Conservation (phyloP, 92 coral and sea anemone genomes). For the Bergia puertoricense region DNA sequence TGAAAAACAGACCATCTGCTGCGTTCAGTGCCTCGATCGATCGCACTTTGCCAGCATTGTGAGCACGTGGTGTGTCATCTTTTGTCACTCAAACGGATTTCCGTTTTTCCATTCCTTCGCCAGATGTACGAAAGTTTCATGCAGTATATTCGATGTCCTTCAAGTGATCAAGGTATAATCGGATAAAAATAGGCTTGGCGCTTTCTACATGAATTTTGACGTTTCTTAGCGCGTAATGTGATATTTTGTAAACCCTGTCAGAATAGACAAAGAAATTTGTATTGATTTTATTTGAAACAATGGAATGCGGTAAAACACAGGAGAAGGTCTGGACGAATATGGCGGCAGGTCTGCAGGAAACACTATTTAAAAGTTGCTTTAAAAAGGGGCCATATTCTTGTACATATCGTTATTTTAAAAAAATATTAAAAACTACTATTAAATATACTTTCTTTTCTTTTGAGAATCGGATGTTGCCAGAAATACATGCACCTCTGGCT, state of each 20-base stretch:
- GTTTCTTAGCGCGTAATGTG: background rate
- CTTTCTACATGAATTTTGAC: background rate
- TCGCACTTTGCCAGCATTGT: background rate
- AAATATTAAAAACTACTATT: no score
- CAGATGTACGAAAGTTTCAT: background rate
- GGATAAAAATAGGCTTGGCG: background rate
- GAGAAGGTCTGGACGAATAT: background rate
- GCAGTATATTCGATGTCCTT: background rate
- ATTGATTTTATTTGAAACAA: constrained; percentile 18
- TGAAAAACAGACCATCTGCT: background rate
- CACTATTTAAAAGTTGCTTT: background rate
- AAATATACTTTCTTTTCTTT: no score
- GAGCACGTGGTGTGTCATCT: constrained; percentile 28
- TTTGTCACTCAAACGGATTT: background rate
- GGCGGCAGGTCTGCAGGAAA: background rate
- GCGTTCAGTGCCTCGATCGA: background rate
- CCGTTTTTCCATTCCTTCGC: no score
- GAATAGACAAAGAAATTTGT: constrained; percentile 21
- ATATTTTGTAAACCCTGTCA: constrained; percentile 34
- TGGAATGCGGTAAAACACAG: background rate
- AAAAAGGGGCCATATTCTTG: background rate
- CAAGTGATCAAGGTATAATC: background rate
- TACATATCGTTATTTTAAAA: no score
- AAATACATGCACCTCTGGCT: no score
- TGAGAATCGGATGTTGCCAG: no score